A percentile compares a stretch with the other conserved stretches of the same genome.
Evolutionary conservation across 2,113 vertebrate species (phyloP).

Genomic region (Spizaetus ornatus): DNA sequence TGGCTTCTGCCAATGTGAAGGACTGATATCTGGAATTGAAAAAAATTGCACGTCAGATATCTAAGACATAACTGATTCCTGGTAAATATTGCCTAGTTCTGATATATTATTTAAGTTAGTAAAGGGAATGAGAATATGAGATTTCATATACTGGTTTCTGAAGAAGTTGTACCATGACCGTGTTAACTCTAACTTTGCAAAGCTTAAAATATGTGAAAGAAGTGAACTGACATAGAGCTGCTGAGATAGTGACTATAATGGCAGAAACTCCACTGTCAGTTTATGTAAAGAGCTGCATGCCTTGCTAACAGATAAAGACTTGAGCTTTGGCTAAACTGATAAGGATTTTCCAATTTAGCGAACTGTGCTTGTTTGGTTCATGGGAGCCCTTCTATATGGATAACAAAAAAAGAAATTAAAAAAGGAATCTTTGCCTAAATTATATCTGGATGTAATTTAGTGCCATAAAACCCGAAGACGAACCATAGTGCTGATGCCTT

Average conservation of each 20-base stretch:
- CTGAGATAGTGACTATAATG: neutral
- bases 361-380: constrained; percentile 21
- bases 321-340: constrained; percentile 54
- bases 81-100: neutral
- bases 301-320: constrained; percentile 1
- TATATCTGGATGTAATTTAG: constrained; percentile 31
- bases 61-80: neutral
- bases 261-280: neutral
- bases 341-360: constrained; percentile 60
- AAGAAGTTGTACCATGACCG: neutral
- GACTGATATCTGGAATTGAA: neutral
- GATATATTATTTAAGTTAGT: neutral
- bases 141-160: neutral
- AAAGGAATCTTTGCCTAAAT: constrained; percentile 7
- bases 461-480: neutral
- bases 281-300: neutral
- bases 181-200: neutral
- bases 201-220: neutral
- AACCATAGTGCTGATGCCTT: neutral
- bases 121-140: neutral
- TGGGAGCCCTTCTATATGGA: neutral
- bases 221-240: neutral
- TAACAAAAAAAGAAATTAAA: constrained; percentile 41
- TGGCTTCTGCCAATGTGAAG: neutral
- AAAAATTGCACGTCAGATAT: neutral